These are phyloP conservation scores for Notothenia coriiceps DNA, from an alignment of 2,113 vertebrate genomes.

Conservation along the genomic window DNA sequence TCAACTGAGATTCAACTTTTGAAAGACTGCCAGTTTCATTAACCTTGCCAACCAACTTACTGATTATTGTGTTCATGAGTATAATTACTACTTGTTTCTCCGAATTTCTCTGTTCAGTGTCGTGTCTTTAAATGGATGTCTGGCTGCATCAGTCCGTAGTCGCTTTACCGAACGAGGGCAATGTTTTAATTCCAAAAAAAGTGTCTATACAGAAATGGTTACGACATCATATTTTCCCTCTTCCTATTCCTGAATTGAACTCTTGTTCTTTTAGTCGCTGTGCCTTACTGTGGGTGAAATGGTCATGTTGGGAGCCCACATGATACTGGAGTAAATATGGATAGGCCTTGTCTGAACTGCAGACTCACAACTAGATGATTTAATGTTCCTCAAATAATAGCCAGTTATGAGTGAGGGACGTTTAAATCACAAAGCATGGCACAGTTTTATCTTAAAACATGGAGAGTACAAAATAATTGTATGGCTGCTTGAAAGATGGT, in stretches of 20 bases:
- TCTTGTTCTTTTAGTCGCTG: conserved; percentile 79
- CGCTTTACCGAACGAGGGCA: conserved; percentile 65
- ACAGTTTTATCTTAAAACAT: conserved; percentile 33
- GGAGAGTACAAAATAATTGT: conserved; percentile 16
- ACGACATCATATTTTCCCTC: conserved; percentile 37
- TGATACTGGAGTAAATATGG: conserved; percentile 35
- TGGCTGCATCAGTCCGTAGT: conserved; percentile 57
- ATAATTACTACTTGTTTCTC: conserved; percentile 66
- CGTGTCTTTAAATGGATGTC: conserved; percentile 66
- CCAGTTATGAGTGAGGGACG: background rate
- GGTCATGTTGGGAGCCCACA: conserved; percentile 60
- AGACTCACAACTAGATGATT: conserved; percentile 16
- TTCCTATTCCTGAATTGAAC: conserved; percentile 49
- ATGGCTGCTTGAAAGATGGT: conserved; percentile 28
- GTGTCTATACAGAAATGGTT: conserved; percentile 35
- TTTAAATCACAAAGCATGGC: conserved; percentile 8
- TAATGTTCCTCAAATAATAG: background rate
- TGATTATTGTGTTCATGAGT: conserved; percentile 71
- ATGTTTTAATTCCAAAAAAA: conserved; percentile 49
- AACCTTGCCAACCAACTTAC: conserved; percentile 55
- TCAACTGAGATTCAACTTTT: conserved; percentile 35
- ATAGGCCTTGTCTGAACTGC: conserved; percentile 34
- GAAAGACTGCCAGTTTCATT: conserved; percentile 46
- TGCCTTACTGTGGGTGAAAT: conserved; percentile 83
- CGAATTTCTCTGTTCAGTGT: conserved; percentile 70